Conservation (phyloP, 2,888 invertebrate species). For the Allygus modestus region DNA sequence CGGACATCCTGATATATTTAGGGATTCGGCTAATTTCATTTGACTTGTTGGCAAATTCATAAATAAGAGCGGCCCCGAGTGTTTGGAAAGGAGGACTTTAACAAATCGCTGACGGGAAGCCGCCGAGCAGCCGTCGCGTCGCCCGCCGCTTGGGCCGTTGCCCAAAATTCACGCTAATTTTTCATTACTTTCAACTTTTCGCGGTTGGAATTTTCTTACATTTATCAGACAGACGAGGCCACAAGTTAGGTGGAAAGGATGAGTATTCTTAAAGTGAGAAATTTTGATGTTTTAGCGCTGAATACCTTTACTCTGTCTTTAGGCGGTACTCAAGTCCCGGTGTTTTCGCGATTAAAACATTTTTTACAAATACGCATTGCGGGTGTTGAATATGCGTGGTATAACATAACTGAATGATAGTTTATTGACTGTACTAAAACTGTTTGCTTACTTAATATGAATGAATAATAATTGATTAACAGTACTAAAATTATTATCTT, state of each 20-base stretch:
- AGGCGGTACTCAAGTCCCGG: too few relatives aligned
- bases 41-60: constrained; percentile 52
- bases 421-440: too few relatives aligned
- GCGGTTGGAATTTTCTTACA: constrained; percentile 19
- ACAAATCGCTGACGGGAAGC: constrained; percentile 19
- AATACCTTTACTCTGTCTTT: too few relatives aligned
- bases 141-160: constrained; percentile 15
- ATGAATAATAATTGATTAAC: too few relatives aligned
- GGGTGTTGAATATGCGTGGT: too few relatives aligned
- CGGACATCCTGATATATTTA: constrained; percentile 30
- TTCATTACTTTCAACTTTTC: constrained; percentile 40
- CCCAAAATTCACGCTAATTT: constrained; percentile 44
- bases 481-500: too few relatives aligned
- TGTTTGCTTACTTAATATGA: too few relatives aligned
- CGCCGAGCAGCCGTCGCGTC: neutral
- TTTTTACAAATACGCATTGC: too few relatives aligned
- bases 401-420: too few relatives aligned
- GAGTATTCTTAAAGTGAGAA: neutral
- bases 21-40: constrained; percentile 37
- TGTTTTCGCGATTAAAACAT: too few relatives aligned
- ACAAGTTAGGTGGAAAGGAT: constrained; percentile 24
- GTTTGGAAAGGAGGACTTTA: constrained; percentile 21
- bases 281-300: neutral
- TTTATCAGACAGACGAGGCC: constrained; percentile 8
- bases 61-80: neutral